Base-by-base conservation (phyloP, 2,888 invertebrate species). In the Dastarcus helophoroides region DNA sequence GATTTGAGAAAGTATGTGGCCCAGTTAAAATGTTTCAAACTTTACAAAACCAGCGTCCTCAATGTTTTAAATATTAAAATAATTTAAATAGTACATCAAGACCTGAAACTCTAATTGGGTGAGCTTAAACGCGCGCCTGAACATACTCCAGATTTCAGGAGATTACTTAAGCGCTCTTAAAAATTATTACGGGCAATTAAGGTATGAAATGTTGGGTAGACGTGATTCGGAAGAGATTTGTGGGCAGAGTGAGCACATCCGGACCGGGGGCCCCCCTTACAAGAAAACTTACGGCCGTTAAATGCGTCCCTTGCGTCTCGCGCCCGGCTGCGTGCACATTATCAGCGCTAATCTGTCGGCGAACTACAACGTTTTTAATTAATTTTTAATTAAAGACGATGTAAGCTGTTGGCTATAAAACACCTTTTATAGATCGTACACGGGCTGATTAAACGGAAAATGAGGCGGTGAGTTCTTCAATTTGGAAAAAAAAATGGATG, bases 111-210 rank as follows among this genome's bases (percentile, higher is more conserved):
- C n/a, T n/a, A n/a, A n/a, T n/a, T n/a, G n/a, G n/a, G n/a, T n/a
- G n/a, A n/a, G n/a, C n/a, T n/a, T n/a, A n/a, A n/a, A n/a, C n/a
- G n/a, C n/a, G n/a, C n/a, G n/a, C n/a, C n/a, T n/a, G n/a, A n/a
- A n/a, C n/a, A n/a, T n/a, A n/a, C n/a, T n/a, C n/a, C n/a, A n/a
- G 42, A 40, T 40, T 38, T 41, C 40, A 41, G 41, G 38, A 37
- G 37, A 42, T 44, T 44, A 36, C 39, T 29, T 17, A 33, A 29
- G 12, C 30, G 33, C 38, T 39, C 30, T 34, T 40, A 32, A 37
- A 40, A 44, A 42, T 42, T 42, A 44, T 44, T 40, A 38, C 38
- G 23, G 27, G 42, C 40, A 44, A 44, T 44, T 44, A 44, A 40
- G 41, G 35, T 38, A 42, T 42, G 42, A 42, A 33, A 34, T 42